Evolutionary conservation across 2,113 vertebrate species (phyloP).

Genomic region (Apteryx mantelli): DNA sequence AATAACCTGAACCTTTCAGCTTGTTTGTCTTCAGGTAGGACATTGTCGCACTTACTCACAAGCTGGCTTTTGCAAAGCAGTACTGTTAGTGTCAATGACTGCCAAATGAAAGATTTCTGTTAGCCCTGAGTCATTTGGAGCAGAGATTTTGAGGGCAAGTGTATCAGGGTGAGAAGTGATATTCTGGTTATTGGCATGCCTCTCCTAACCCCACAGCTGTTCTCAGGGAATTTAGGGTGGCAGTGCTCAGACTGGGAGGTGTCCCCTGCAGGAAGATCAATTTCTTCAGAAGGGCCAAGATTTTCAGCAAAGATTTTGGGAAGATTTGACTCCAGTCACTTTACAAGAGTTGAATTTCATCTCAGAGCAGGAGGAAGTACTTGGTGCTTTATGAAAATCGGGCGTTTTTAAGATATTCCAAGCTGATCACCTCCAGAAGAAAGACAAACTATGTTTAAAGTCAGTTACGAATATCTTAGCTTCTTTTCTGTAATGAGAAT

Average conservation of each 20-base stretch:
- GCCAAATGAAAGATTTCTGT: not conserved
- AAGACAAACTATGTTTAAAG: not conserved
- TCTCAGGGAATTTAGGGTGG: not conserved
- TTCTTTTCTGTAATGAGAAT: not conserved
- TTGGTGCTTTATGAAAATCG: not conserved
- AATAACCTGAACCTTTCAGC: not conserved
- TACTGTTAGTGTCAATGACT: not conserved
- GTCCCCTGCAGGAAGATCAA: not conserved
- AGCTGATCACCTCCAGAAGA: not conserved
- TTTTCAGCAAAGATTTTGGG: not conserved
- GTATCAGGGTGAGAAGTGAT: not conserved
- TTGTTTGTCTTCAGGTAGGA: not conserved
- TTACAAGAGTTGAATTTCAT: not conserved
- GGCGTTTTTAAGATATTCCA: not conserved
- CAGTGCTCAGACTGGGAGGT: not conserved
- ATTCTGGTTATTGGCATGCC: not conserved
- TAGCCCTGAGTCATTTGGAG: accelerated
- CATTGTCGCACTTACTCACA: not conserved
- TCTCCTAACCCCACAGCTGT: not conserved
- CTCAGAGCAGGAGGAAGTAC: not conserved
- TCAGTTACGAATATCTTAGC: not conserved
- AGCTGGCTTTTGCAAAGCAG: accelerated
- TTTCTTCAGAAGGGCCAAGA: not conserved
- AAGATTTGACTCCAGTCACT: not conserved
- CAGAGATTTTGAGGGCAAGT: not conserved